Evolutionary conservation across 2,888 invertebrate genomes (phyloP).

Genomic region (Ecdyonurus torrentis): DNA sequence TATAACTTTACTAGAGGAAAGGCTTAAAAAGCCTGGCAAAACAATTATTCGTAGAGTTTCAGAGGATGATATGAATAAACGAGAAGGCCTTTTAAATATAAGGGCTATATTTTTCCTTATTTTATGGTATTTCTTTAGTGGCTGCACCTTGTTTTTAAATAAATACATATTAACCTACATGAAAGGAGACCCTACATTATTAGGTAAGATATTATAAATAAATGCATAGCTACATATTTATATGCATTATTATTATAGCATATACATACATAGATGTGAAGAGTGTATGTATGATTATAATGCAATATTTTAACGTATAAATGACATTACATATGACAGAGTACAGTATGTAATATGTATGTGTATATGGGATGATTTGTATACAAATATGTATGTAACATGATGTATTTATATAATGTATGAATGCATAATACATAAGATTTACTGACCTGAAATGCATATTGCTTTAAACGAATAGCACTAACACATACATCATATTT

Average conservation of each 20-base stretch:
- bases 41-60: neutral
- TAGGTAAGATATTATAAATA: slow-evolving; percentile 33
- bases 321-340: too few species aligned
- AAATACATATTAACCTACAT: slow-evolving; percentile 57
- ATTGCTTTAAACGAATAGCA: too few species aligned
- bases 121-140: slow-evolving; percentile 62
- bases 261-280: too few species aligned
- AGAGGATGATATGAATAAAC: neutral
- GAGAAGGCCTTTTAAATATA: slow-evolving; percentile 34
- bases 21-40: neutral
- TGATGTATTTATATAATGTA: neutral
- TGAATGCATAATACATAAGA: too few species aligned
- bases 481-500: too few species aligned
- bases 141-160: slow-evolving; percentile 57
- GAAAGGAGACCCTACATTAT: slow-evolving; percentile 51
- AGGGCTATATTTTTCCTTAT: slow-evolving; percentile 42
- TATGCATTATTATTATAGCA: too few species aligned
- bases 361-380: too few species aligned
- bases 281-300: too few species aligned
- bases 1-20: neutral
- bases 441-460: too few species aligned
- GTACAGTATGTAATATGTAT: too few species aligned
- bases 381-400: neutral
- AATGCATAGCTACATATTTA: too few species aligned
- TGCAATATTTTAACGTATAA: too few species aligned